Percentiles rank a stretch among this genome's conserved stretches.
Conservation (phyloP, 1,140 invertebrate genomes). For the Lamellibrachia luymesi region DNA sequence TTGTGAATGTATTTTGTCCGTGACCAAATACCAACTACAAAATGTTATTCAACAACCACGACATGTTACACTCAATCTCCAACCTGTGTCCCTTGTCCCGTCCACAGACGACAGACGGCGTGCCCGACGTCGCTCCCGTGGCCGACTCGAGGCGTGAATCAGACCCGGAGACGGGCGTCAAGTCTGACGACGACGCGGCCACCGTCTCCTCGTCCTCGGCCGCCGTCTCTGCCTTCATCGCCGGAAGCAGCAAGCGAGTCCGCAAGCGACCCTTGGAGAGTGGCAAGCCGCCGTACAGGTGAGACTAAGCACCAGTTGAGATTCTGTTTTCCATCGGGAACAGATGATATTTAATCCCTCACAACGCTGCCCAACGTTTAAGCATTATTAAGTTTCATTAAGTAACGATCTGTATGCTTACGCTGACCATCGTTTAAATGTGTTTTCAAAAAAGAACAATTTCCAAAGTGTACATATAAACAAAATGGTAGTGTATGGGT, state of each 20-base stretch:
- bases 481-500: no score
- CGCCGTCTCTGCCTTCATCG: background rate
- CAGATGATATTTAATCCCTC: no score
- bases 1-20: no score
- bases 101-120: background rate
- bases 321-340: background rate
- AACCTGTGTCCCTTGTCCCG: background rate
- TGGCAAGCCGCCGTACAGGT: conserved; percentile 19
- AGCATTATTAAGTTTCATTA: no score
- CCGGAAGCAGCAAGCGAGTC: conserved; percentile 1
- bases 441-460: no score
- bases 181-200: background rate
- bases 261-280: conserved; percentile 15
- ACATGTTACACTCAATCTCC: background rate
- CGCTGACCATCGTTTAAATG: no score
- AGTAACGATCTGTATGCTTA: no score
- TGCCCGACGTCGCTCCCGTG: background rate
- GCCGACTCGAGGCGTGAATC: background rate
- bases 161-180: background rate
- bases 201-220: background rate
- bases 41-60: no score
- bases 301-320: background rate
- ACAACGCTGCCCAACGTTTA: no score
- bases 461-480: no score
- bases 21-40: no score